Conservation (phyloP, 2,113 vertebrate genomes). For the Seriola dumerili region DNA sequence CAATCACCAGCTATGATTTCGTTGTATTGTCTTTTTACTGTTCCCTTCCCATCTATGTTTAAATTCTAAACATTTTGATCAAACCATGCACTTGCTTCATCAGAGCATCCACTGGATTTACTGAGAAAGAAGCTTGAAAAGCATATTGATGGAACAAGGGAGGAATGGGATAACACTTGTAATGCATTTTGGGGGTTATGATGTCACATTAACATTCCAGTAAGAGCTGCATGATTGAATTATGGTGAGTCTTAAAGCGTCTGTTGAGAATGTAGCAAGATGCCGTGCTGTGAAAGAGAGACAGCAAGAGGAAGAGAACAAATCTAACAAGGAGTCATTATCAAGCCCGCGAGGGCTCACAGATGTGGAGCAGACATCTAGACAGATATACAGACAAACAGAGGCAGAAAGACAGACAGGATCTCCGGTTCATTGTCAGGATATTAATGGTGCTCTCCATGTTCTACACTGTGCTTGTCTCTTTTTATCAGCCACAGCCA, state of each 20-base stretch:
- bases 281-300: not conserved
- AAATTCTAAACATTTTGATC: not conserved
- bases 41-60: not conserved
- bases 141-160: slow-evolving; percentile 26
- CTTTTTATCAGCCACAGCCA: slow-evolving; percentile 21
- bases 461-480: slow-evolving; percentile 27
- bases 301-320: slow-evolving; percentile 41
- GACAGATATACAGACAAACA: not conserved
- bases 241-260: slow-evolving; percentile 36
- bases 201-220: slow-evolving; percentile 43
- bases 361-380: not conserved
- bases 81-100: not conserved
- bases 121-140: slow-evolving; percentile 29
- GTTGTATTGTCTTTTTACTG: not conserved
- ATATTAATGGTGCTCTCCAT: slow-evolving; percentile 40
- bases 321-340: slow-evolving; percentile 52
- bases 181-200: slow-evolving; percentile 49
- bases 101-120: not conserved
- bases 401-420: slow-evolving; percentile 1
- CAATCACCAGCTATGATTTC: not conserved
- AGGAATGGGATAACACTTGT: slow-evolving; percentile 49
- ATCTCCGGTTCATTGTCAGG: slow-evolving; percentile 34
- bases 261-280: slow-evolving; percentile 45
- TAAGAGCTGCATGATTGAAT: slow-evolving; percentile 71
- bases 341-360: slow-evolving; percentile 18